phyloP scores from a whole-genome alignment of 2,888 invertebrate species.

The Cacoxenus indagator region DNA sequence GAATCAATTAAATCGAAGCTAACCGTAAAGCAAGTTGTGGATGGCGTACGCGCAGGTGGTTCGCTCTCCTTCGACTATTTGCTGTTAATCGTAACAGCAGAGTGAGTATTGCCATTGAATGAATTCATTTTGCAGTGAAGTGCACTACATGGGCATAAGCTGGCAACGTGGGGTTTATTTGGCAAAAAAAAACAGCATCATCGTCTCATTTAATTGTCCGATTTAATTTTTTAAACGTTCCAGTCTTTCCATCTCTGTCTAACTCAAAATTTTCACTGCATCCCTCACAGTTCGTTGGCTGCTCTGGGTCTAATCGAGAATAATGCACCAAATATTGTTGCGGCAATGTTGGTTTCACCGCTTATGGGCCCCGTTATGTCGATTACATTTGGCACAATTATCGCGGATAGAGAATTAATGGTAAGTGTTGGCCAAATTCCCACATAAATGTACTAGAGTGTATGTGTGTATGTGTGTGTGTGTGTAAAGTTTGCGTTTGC shows the following conservation, averaged over 20 bases:
- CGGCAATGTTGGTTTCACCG: slow-evolving; percentile 83
- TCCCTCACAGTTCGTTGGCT: slow-evolving; percentile 78
- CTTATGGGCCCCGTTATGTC: slow-evolving; percentile 90
- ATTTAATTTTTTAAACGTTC: background rate
- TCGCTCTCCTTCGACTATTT: slow-evolving; percentile 87
- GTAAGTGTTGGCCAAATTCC: slow-evolving; percentile 60
- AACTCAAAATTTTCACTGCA: background rate
- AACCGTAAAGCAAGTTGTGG: slow-evolving; percentile 87
- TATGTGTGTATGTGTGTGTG: background rate
- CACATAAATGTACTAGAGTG: background rate
- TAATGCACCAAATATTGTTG: slow-evolving; percentile 85
- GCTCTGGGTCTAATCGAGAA: slow-evolving; percentile 87
- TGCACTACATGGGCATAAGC: background rate
- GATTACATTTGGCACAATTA: slow-evolving; percentile 86
- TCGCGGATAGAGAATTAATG: slow-evolving; percentile 78
- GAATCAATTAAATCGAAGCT: slow-evolving; percentile 84
- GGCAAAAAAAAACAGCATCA: background rate
- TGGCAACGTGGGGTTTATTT: background rate
- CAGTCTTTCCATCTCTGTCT: background rate
- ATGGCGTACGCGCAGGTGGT: slow-evolving; percentile 81
- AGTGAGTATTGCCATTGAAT: slow-evolving; percentile 74
- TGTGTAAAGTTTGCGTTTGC: background rate
- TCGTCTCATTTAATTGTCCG: background rate
- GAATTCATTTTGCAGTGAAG: background rate
- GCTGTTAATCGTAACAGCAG: slow-evolving; percentile 83